These are phyloP conservation scores for Temnothorax nylanderi DNA, from an alignment of 1,140 invertebrate genomes.

Conservation along the genomic window DNA sequence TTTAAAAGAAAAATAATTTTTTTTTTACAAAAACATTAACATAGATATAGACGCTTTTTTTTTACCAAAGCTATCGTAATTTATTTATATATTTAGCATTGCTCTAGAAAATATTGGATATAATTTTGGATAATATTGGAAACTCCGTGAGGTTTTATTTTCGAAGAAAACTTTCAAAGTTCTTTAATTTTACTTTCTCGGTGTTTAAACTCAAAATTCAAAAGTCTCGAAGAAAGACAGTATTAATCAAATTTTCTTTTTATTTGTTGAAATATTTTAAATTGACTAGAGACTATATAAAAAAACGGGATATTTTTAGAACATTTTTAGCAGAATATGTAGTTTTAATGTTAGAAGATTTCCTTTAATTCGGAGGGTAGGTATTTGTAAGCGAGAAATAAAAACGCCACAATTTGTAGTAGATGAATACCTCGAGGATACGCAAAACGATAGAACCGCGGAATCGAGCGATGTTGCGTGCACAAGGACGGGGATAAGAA, in stretches of 20 bases:
- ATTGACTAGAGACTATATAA: not conserved
- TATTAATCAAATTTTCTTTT: not conserved
- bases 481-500: conserved; percentile 45
- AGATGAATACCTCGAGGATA: conserved; percentile 56
- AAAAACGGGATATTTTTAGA: not conserved
- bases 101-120: not conserved
- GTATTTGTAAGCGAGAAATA: not conserved
- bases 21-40: too few species aligned
- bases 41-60: not conserved
- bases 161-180: not conserved
- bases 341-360: not conserved
- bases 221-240: too few species aligned
- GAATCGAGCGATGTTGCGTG: not conserved
- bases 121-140: too few species aligned
- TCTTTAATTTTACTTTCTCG: too few species aligned
- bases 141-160: conserved; percentile 5
- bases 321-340: not conserved
- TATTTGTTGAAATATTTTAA: not conserved
- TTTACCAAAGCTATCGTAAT: not conserved
- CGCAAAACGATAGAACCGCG: conserved; percentile 54
- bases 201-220: too few species aligned
- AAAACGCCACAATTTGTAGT: not conserved
- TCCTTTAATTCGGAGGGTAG: not conserved
- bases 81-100: not conserved
- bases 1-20: not conserved